phyloP scores from a whole-genome alignment of 2,888 invertebrate species.

The Tachina lurida region DNA sequence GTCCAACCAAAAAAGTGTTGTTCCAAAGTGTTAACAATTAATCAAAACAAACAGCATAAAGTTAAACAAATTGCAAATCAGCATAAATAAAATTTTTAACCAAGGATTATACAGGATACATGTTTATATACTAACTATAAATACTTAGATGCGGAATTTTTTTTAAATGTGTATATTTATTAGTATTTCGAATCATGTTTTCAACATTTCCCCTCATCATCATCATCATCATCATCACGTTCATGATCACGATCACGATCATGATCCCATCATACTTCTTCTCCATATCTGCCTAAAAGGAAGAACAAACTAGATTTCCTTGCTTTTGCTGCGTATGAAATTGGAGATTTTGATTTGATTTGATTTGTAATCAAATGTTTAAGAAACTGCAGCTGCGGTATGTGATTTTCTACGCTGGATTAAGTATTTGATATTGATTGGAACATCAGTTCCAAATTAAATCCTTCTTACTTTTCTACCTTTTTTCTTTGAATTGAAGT shows the following conservation, averaged over 20 bases:
- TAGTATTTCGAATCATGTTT: conserved; percentile 2
- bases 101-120: conserved; percentile 60
- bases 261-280: not conserved
- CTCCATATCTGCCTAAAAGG: conserved; percentile 1
- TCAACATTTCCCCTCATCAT: conserved; percentile 1
- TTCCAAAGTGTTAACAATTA: conserved; percentile 18
- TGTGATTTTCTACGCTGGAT: conserved; percentile 67
- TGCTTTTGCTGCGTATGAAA: conserved; percentile 43
- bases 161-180: conserved; percentile 1
- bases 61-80: conserved; percentile 16
- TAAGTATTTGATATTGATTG: conserved; percentile 50
- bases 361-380: not conserved
- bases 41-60: not conserved
- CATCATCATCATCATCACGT: conserved; percentile 5
- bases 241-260: not conserved
- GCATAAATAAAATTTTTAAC: conserved; percentile 21
- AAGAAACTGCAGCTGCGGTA: conserved; percentile 61
- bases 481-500: conserved; percentile 53
- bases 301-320: conserved; percentile 5
- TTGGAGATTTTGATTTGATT: conserved; percentile 47
- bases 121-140: not conserved
- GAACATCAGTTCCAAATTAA: conserved; percentile 42
- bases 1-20: not conserved
- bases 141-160: not conserved
- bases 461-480: conserved; percentile 51